Evolutionary conservation across 2,888 invertebrate species (phyloP), one percentile per base, ranked within the genome.

Genomic region (Odiellus spinosus): DNA sequence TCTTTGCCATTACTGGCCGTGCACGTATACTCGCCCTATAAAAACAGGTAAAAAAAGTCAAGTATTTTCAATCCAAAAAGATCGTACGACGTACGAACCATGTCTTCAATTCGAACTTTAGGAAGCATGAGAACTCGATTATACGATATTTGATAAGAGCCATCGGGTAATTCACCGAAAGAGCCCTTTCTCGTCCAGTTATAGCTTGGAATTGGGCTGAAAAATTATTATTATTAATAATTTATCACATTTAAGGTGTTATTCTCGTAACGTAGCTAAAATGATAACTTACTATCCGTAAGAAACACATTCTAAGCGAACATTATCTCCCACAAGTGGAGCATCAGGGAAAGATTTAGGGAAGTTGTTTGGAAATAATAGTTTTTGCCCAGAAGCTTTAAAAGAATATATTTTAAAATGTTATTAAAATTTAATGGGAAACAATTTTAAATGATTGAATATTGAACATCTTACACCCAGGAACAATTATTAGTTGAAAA

Each of bases 331-430:
- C 17, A 85, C 86, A 51, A 81, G 71, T 0, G 93, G 90, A 18
- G 88, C 86, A 64, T 87, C 87, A 0, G 95, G 95, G 61, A 90
- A 95, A 1, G 84, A 79, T 71, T 90, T 91, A 0, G 95, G 95
- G 59, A 96, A 96, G 59, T 85, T 86, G 63, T 87, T 88, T 0
- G 91, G 82, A 61, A 95, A 91, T 61, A 86, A 82, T 36, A 95
- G 69, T 53, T 86, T 83, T 61, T 91, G 88, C 60, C 82, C 86
- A 64, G 85, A 85, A 38, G 87, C 77, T 76, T 60, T 46, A 64
- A 64, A 58, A 53, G 38, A 17, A 10, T 10, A 10, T 36, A 26
- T 26, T 26, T 26, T 26, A n/a, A n/a, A n/a, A n/a, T n/a, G 45
- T 55, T 55, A 51, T 18, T 33, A 8, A 45, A 26, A 46, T 18